Conservation (phyloP, 2,797 vertebrate genomes). For the Neostethus bicornis region DNA sequence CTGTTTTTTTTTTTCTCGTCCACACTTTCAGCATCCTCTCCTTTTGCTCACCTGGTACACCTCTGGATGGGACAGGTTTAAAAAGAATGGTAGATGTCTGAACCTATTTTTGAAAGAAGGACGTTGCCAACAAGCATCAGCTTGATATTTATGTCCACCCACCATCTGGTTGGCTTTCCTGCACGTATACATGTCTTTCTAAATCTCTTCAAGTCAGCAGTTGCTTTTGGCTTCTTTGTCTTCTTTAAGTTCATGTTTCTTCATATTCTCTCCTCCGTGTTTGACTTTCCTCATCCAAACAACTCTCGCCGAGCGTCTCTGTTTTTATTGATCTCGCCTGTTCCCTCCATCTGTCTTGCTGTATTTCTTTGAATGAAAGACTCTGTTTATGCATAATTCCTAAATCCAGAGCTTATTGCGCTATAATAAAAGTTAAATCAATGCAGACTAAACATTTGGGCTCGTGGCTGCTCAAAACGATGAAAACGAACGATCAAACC, state of each 20-base stretch:
- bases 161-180: slow-evolving; percentile 28
- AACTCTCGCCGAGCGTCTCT: neutral
- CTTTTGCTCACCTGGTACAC: too few species aligned
- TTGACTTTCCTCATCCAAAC: slow-evolving; percentile 1
- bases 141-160: slow-evolving; percentile 44
- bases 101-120: slow-evolving; percentile 19
- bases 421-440: slow-evolving; percentile 42
- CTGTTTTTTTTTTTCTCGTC: too few species aligned
- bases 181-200: slow-evolving; percentile 20
- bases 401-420: slow-evolving; percentile 36
- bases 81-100: too few species aligned
- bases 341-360: slow-evolving; percentile 3
- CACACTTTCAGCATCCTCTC: too few species aligned
- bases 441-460: slow-evolving; percentile 51
- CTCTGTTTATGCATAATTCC: slow-evolving; percentile 30
- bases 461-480: slow-evolving; percentile 13
- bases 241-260: neutral
- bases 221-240: slow-evolving; percentile 3
- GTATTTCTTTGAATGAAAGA: slow-evolving; percentile 44
- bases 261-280: slow-evolving; percentile 1
- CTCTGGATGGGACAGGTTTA: too few species aligned
- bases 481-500: slow-evolving; percentile 58
- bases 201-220: slow-evolving; percentile 38
- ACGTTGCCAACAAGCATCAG: slow-evolving; percentile 6
- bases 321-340: slow-evolving; percentile 11